These are phyloP conservation scores for Platerodrilus igneus DNA, from an alignment of 2,888 invertebrate species.

Conservation along the genomic window DNA sequence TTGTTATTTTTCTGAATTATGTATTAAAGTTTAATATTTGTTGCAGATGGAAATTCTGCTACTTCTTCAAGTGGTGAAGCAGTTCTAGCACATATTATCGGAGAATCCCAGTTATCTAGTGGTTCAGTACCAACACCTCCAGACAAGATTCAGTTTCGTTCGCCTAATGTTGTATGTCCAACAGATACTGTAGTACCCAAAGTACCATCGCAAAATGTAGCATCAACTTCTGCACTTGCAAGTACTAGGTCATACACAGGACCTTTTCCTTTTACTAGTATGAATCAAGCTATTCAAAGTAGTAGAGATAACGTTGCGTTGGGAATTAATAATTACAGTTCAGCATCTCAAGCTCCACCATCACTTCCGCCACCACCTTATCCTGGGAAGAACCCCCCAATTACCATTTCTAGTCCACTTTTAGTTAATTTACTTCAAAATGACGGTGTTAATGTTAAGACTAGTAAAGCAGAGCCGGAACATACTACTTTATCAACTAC, in stretches of 20 bases:
- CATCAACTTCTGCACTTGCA: conserved; percentile 28
- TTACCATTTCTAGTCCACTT: conserved; percentile 81
- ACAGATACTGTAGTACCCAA: conserved; percentile 57
- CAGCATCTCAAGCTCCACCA: too few relatives aligned
- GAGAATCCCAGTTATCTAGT: conserved; percentile 30
- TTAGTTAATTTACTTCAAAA: conserved; percentile 89
- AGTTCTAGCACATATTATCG: conserved; percentile 28
- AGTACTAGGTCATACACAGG: conserved; percentile 54
- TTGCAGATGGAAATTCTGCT: conserved; percentile 27
- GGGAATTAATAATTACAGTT: conserved; percentile 24
- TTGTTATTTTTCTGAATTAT: too few relatives aligned
- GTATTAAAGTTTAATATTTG: too few relatives aligned
- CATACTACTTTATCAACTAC: conserved; percentile 3
- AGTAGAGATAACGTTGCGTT: conserved; percentile 51
- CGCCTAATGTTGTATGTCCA: conserved; percentile 86
- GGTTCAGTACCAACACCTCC: conserved; percentile 24
- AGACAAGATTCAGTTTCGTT: conserved; percentile 51
- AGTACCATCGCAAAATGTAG: conserved; percentile 37
- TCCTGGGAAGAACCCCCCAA: conserved; percentile 49
- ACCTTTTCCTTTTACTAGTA: conserved; percentile 83
- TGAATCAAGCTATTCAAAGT: conserved; percentile 83
- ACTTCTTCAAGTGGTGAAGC: conserved; percentile 24
- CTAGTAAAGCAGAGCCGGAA: conserved; percentile 18
- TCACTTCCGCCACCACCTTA: conserved; percentile 51
- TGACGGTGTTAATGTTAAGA: conserved; percentile 53